Base-by-base conservation (phyloP, 2,113 vertebrate species). In the Cisticola juncidis region DNA sequence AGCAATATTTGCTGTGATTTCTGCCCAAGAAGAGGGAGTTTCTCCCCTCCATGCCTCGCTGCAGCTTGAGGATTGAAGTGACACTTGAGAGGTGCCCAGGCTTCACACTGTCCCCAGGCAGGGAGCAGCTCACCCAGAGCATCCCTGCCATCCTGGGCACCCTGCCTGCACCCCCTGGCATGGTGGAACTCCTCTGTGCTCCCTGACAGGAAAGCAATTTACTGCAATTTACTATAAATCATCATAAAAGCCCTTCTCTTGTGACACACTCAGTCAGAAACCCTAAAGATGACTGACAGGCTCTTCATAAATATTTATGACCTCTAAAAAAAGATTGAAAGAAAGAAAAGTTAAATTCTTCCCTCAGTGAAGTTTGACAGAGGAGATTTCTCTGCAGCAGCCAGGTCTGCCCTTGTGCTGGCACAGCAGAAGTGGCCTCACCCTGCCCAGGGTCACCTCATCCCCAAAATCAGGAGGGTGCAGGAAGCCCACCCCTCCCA, bases 221-320 rank as follows among this genome's bases (percentile, higher is more conserved):
- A 96, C 96, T 90, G 92, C 92, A 97, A 97, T 96, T 97, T 97
- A 95, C 88, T 96, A 54, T 93, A 97, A 96, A 96, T 93, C 93
- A 84, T 96, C 86, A 84, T 94, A 92, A 95, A 95, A 96, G 79
- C 86, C 92, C 90, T 96, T 96, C 94, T 96, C 94, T 94, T 96
- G 88, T 97, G 95, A 95, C 96, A 97, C 86, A 84, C 88, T 92
- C 91, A 96, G 95, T 97, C 96, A 96, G 94, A 96, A 96, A 94
- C 94, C 93, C 95, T 96, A 96, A 94, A 97, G 95, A 90, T 97
- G 96, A 97, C 76, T 96, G 96, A 92, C 96, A 96, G 82, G 72
- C 13, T 83, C 88, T 84, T 96, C 92, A 97, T 97, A 96, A 97
- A 97, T 96, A 97, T 96, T 97, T 96, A 97, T 96, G 86, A 96